These are phyloP conservation scores for Apomyelois bistriatella DNA, from an alignment of 2,888 invertebrate genomes.

Conservation along the genomic window DNA sequence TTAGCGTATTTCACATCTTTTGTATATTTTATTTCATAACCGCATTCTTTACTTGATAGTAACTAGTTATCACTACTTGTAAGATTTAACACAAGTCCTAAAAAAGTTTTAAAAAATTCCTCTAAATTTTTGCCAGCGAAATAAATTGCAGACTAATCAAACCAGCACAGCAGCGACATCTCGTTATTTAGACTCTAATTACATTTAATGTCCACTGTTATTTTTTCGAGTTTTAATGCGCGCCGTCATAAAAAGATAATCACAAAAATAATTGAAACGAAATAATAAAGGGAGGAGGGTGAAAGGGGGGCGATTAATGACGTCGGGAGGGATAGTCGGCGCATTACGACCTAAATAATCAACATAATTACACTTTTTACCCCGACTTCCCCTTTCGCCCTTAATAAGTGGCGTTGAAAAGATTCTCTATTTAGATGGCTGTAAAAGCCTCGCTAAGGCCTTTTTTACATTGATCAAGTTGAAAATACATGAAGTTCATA, in stretches of 20 bases:
- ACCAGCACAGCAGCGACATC: conserved; percentile 60
- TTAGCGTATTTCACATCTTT: too few species aligned
- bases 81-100: too few species aligned
- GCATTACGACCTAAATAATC: conserved; percentile 79
- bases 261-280: conserved; percentile 80
- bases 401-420: conserved; percentile 63
- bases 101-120: neutral
- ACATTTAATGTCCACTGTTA: conserved; percentile 74
- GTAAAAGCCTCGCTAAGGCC: conserved; percentile 42
- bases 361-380: conserved; percentile 79
- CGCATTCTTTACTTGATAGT: too few species aligned
- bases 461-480: neutral
- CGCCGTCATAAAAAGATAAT: conserved; percentile 78
- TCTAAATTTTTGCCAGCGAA: neutral
- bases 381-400: conserved; percentile 63
- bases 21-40: too few species aligned
- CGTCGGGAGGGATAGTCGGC: conserved; percentile 66
- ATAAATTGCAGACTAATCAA: conserved; percentile 1
- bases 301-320: conserved; percentile 67
- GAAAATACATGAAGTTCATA: too few species aligned
- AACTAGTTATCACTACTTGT: too few species aligned
- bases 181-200: conserved; percentile 75
- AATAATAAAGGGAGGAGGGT: conserved; percentile 70
- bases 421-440: conserved; percentile 56
- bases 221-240: conserved; percentile 78